Evolutionary conservation across 2,888 invertebrate genomes (phyloP).

Genomic region (Molorchus minor): DNA sequence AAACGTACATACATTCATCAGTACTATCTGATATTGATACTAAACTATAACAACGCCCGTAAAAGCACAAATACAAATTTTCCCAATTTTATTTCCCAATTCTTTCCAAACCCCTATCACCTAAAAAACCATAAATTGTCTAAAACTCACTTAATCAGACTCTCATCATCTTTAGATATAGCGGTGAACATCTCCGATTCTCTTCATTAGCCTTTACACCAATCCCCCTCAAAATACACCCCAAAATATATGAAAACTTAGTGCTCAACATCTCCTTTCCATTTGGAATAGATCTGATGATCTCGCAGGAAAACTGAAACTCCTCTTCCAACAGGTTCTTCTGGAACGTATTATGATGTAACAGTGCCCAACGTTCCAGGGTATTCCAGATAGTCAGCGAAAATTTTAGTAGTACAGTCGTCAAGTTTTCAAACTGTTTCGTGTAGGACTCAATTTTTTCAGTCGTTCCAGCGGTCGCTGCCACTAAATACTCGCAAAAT

Average conservation of each 20-base stretch:
- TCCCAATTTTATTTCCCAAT: no score
- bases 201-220: slow-evolving; percentile 62
- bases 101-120: slow-evolving; percentile 81
- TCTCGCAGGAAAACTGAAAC: slow-evolving; percentile 85
- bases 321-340: slow-evolving; percentile 86
- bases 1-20: neutral
- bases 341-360: slow-evolving; percentile 71
- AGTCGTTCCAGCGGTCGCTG: slow-evolving; percentile 63
- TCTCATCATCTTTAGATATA: slow-evolving; percentile 54
- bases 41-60: no score
- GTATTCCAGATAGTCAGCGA: slow-evolving; percentile 85
- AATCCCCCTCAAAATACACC: slow-evolving; percentile 63
- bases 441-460: slow-evolving; percentile 65
- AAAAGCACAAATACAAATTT: no score
- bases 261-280: slow-evolving; percentile 76
- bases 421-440: no score
- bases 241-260: slow-evolving; percentile 74
- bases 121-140: slow-evolving; percentile 69
- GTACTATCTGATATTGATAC: no score
- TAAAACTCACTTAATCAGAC: slow-evolving; percentile 57
- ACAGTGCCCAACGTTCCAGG: slow-evolving; percentile 82
- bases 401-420: slow-evolving; percentile 68
- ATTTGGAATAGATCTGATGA: slow-evolving; percentile 79
- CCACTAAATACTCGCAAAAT: slow-evolving; percentile 34
- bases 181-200: slow-evolving; percentile 55